Evolutionary conservation across 2,888 invertebrate species (phyloP), one percentile per base, ranked within the genome.

Genomic region (Eulithis testata): DNA sequence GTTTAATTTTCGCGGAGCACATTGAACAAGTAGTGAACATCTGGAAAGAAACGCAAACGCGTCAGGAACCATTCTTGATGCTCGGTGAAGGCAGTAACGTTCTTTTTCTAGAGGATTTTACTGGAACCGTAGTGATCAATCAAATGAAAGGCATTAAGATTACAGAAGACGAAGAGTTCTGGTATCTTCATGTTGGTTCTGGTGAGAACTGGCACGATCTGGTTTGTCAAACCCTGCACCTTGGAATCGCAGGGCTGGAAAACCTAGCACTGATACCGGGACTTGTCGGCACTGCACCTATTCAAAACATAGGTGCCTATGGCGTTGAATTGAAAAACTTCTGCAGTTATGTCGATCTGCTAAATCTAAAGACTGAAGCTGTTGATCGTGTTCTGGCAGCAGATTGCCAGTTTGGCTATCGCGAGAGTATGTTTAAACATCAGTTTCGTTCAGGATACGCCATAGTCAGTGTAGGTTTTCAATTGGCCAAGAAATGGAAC

Each of bases 231-330:
- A 59, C 68, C 45, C 50, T 72, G 44, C 53, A 60, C 14, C 53
- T 63, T 44, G 63, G 65, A 47, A 69, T 68, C 40, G 62, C 64
- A 12, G 71, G 71, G 0, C 6, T 72, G 11, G 71, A 72, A 58
- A 72, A 72, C 14, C 37, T 72, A 11, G 69, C 71, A 4, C 50
- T 72, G 9, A 72, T 72, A 5, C 71, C 69, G 11, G 71, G 71
- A n/a, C 54, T 66, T 14, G 71, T 65, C 0, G 71, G 71, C 8
- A 43, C 71, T 47, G 64, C 66, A 0, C 71, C 71, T 7, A 59
- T 72, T 53, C 71, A 72, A 37, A 72, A 72, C 50, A 68, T 72
- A 27, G 71, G 71, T 4, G 71, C 71, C 7, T 72, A 72, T 50
- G 71, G 69, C 40, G 68, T 68, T 31, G 71, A 72, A 45, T 36